Evolutionary conservation across 2,888 invertebrate genomes (phyloP).

Genomic region (Ochropacha duplaris): DNA sequence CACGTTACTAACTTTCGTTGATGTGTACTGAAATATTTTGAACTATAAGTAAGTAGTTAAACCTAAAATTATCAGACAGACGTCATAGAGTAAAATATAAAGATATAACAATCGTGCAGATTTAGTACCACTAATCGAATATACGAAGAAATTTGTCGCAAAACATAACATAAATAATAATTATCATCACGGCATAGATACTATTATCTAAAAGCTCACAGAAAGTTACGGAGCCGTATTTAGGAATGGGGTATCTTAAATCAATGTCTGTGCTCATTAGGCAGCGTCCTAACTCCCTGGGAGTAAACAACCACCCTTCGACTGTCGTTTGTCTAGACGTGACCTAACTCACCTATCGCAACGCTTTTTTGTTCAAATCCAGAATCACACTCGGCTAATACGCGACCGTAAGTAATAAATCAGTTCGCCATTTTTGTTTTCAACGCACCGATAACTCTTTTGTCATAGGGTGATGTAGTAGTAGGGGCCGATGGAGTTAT

Average conservation of each 20-base stretch:
- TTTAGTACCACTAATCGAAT: too few relatives aligned
- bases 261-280: constrained; percentile 57
- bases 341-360: constrained; percentile 42
- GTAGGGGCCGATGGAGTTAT: constrained; percentile 80
- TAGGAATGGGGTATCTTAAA: constrained; percentile 40
- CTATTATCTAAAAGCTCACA: neutral
- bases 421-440: constrained; percentile 82
- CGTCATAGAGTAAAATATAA: too few relatives aligned
- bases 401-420: constrained; percentile 67
- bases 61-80: too few relatives aligned
- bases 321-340: constrained; percentile 50
- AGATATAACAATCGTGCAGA: too few relatives aligned
- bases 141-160: too few relatives aligned
- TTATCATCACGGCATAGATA: neutral
- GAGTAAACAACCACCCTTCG: constrained; percentile 53
- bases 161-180: neutral
- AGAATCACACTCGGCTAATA: constrained; percentile 64
- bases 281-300: constrained; percentile 37
- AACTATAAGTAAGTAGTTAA: too few relatives aligned
- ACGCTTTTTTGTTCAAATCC: constrained; percentile 26
- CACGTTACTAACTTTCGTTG: too few relatives aligned
- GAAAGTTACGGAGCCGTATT: neutral
- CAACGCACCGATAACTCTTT: constrained; percentile 84
- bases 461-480: constrained; percentile 82
- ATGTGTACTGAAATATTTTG: too few relatives aligned